phyloP scores from a whole-genome alignment of 2,888 invertebrate species.

The Ceratothoa steindachneri region DNA sequence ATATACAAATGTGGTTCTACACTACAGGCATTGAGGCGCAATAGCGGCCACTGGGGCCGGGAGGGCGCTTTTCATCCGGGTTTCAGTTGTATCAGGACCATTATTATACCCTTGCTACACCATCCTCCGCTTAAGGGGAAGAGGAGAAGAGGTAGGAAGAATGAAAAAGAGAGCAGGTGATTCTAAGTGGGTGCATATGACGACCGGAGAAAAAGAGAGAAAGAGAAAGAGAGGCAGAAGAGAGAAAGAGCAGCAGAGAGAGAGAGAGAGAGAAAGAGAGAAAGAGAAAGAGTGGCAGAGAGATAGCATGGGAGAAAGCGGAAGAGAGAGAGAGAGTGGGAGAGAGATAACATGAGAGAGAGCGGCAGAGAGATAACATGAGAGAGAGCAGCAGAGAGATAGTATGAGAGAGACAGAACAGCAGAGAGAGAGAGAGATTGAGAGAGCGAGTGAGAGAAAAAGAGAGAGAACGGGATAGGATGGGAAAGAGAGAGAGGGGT shows the following conservation, averaged over 20 bases:
- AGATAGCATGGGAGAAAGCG: background rate
- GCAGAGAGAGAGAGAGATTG: background rate
- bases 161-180: too few species aligned
- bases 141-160: too few species aligned
- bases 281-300: background rate
- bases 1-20: too few species aligned
- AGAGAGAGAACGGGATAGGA: background rate
- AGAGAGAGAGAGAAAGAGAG: background rate
- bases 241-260: background rate
- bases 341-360: background rate
- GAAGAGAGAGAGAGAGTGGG: background rate
- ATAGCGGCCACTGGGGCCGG: too few species aligned
- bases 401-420: background rate
- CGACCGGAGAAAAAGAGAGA: too few species aligned
- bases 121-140: too few species aligned
- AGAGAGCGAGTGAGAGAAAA: background rate
- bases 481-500: background rate
- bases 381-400: background rate
- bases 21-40: too few species aligned
- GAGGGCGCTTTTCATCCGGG: too few species aligned
- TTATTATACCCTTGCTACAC: too few species aligned
- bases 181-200: too few species aligned
- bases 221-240: too few species aligned
- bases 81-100: too few species aligned
- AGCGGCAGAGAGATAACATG: background rate